Base-by-base conservation (phyloP, 1,140 invertebrate species). In the Cherax quadricarinatus region DNA sequence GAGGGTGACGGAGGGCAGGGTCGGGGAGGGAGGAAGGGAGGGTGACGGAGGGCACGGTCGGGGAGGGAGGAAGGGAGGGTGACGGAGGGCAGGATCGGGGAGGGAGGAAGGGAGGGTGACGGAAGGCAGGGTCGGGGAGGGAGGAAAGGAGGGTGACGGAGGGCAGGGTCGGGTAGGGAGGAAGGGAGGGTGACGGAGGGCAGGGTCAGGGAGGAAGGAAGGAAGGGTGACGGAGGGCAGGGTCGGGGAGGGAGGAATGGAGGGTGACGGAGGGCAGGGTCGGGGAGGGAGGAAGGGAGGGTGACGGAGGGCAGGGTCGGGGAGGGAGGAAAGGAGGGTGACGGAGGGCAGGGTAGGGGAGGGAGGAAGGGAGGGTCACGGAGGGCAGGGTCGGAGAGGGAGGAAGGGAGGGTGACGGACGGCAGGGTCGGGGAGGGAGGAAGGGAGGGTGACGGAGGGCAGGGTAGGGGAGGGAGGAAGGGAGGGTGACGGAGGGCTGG, bases 231-330 rank as follows among this genome's bases (percentile, higher is more conserved):
- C 53, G 24, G 30, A 30, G n/a, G n/a, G n/a, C n/a, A n/a, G 18
- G 16, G 18, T 16, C 0, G 98, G 98, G 78, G 53, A 14, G 53
- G 6, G 53, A 12, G 49, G 0, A 9, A 12, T 5, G 62, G 5
- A 49, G 96, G 98, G 98, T 95, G n/a, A n/a, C n/a, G n/a, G n/a
- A n/a, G n/a, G n/a, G n/a, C n/a, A 95, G 94, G 48, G 51, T 18
- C 7, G n/a, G 12, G 62, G 62, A 57, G 53, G 53, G 53, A 57
- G 10, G 1, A 70, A 70, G 62, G 16, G 62, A 5, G 62, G 4
- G 5, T 70, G 62, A n/a, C 3, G 62, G 16, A 21, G 21, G 62
- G 14, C 4, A n/a, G 18, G 16, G 18, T 16, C 0, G 98, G 98
- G n/a, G n/a, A n/a, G n/a, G n/a, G n/a, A n/a, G n/a, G n/a, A n/a